Base-by-base conservation (phyloP, 1,140 invertebrate genomes). In the Monochamus saltuarius region DNA sequence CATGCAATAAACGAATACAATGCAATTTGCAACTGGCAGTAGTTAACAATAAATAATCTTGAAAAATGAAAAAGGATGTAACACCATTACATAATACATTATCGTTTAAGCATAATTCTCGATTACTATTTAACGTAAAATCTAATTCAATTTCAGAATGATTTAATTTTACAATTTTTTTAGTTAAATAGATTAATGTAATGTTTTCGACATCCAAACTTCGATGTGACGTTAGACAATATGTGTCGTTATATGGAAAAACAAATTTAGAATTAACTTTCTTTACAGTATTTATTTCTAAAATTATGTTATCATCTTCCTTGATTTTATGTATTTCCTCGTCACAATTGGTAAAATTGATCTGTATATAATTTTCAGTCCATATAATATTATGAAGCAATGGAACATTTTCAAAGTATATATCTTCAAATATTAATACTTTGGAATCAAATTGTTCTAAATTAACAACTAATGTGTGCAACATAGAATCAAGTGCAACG, bases 21-120 rank as follows among this genome's bases (percentile, higher is more conserved):
- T 59, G 57, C 22, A 66, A 43, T 22, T 56, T 56, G 16, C 39
- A 52, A 37, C 29, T 35, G 0, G 55, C 57, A 49, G 59, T 54
- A 7, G 62, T 66, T n/a, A 62, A 63, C 1, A 70, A 37, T 19
- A 70, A 59, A 47, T 70, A 68, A 13, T 60, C 36, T 3, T 51
- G 17, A 50, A 58, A 58, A 16, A 68, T 11, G 6, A 53, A 39
- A 22, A 66, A 54, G 7, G 64, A 70, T 34, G 50, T 57, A 29
- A 64, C 60, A 34, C 61, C 56, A 51, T 42, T 19, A 35, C 59
- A 52, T 8, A 66, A n/a, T 38, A 63, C 36, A 11, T 10, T 51
- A 10, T 54, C 54, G 37, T 64, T 60, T 38, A 70, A 34, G 7
- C 63, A 40, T 29, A 70, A 60, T 35, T 69, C 56, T 38, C 50